Conservation (phyloP, 2,888 invertebrate species). For the Polydrusus pterygomalis region DNA sequence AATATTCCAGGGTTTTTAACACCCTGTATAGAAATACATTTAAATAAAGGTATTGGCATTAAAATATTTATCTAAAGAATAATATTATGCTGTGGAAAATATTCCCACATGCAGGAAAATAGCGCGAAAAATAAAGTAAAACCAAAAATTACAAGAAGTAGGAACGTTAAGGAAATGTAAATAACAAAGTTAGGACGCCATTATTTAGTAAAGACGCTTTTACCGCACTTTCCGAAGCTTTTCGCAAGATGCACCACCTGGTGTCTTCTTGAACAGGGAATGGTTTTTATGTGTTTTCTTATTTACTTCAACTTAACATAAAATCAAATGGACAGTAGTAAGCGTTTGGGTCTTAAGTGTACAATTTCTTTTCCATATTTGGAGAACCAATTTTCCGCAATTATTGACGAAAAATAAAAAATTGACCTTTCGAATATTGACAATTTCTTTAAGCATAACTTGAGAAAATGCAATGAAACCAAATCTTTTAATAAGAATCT, state of each 20-base stretch:
- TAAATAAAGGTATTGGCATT: constrained; percentile 13
- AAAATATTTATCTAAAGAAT: constrained; percentile 43
- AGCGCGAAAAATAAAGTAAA: constrained; percentile 27
- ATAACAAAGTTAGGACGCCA: constrained; percentile 67
- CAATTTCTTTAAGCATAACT: no score
- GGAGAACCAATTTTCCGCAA: no score
- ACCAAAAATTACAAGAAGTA: constrained; percentile 48
- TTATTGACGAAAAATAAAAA: no score
- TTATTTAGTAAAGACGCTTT: constrained; percentile 71
- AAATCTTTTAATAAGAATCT: no score
- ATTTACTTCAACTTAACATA: not conserved
- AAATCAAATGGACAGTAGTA: no score
- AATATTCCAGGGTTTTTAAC: no score
- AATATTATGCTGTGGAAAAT: constrained; percentile 27
- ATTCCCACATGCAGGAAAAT: constrained; percentile 18
- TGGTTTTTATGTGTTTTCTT: not conserved
- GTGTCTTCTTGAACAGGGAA: constrained; percentile 51
- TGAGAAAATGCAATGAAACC: no score
- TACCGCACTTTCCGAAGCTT: constrained; percentile 64
- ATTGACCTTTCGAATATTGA: no score
- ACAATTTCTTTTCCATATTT: not conserved
- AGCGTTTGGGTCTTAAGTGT: not conserved
- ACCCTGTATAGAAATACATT: constrained; percentile 26
- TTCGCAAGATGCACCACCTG: constrained; percentile 64
- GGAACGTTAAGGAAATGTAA: constrained; percentile 67